A percentile compares a stretch with the other conserved stretches of the same genome.
phyloP scores from a whole-genome alignment of 2,888 invertebrate genomes.

The Melanostoma scalare region DNA sequence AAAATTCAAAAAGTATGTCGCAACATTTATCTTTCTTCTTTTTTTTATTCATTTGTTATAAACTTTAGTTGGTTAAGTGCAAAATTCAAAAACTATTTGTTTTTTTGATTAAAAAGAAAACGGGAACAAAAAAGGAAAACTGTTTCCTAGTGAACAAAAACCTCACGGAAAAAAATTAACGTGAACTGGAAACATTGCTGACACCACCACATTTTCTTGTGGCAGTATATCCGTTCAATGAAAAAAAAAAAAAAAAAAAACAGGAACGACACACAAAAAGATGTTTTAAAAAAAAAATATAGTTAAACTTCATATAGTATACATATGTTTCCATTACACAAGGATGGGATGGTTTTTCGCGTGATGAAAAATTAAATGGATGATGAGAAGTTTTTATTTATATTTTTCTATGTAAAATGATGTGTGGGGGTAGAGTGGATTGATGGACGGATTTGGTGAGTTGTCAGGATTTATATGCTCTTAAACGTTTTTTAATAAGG shows the following conservation, averaged over 20 bases:
- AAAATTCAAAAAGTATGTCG: conserved; percentile 72
- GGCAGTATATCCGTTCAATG: conserved; percentile 23
- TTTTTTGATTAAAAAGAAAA: conserved; percentile 32
- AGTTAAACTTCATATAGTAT: conserved; percentile 15
- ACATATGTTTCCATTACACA: conserved; percentile 60
- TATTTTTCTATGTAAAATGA: conserved; percentile 44
- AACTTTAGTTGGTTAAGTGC: conserved; percentile 53
- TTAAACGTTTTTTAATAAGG: conserved; percentile 37
- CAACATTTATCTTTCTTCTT: conserved; percentile 55
- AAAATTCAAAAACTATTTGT: conserved; percentile 57
- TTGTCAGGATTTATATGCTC: conserved; percentile 37
- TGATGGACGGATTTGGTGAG: conserved; percentile 31
- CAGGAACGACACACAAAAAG: conserved; percentile 62
- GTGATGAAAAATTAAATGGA: conserved; percentile 71
- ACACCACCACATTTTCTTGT: conserved; percentile 43
- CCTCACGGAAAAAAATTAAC: conserved; percentile 21
- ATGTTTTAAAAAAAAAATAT: conserved; percentile 42
- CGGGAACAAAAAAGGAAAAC: not conserved
- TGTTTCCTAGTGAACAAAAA: conserved; percentile 21
- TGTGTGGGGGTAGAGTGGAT: conserved; percentile 45
- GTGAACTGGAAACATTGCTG: conserved; percentile 57
- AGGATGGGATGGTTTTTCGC: conserved; percentile 73
- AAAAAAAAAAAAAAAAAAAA: conserved; percentile 19
- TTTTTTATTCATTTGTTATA: conserved; percentile 36
- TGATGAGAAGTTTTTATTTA: conserved; percentile 62